These are phyloP conservation scores for Buathra laborator DNA, from an alignment of 2,888 invertebrate genomes.

Conservation along the genomic window DNA sequence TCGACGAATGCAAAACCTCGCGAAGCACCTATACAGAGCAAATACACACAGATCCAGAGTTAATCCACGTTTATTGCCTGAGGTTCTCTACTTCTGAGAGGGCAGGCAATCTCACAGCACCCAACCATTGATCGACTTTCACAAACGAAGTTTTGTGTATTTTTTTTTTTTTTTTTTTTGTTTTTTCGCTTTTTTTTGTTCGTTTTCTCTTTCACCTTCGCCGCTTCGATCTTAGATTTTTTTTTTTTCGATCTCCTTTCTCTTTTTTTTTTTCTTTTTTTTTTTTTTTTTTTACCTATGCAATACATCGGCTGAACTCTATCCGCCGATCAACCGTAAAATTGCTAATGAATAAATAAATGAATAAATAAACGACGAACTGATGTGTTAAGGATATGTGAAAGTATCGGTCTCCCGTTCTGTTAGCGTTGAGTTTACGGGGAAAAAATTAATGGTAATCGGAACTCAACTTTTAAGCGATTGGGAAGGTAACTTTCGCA, in stretches of 20 bases:
- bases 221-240: conserved; percentile 30
- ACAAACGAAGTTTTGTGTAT: conserved; percentile 72
- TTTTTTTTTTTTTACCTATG: conserved; percentile 27
- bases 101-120: conserved; percentile 85
- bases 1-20: conserved; percentile 94
- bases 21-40: conserved; percentile 95
- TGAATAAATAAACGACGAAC: background rate
- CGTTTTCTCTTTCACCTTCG: conserved; percentile 11
- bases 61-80: conserved; percentile 85
- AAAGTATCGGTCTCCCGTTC: background rate
- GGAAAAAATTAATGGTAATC: background rate
- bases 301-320: conserved; percentile 1
- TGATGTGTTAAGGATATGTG: background rate
- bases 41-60: conserved; percentile 87
- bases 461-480: background rate
- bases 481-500: background rate
- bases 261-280: too few species aligned
- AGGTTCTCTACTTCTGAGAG: conserved; percentile 84
- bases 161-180: conserved; percentile 74
- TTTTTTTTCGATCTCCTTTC: conserved; percentile 36
- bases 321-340: conserved; percentile 27
- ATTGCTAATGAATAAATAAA: background rate
- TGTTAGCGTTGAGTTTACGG: background rate
- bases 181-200: conserved; percentile 41
- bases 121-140: conserved; percentile 84